Base-by-base conservation (phyloP, 1,140 invertebrate species). In the Drosophila setifemur region DNA sequence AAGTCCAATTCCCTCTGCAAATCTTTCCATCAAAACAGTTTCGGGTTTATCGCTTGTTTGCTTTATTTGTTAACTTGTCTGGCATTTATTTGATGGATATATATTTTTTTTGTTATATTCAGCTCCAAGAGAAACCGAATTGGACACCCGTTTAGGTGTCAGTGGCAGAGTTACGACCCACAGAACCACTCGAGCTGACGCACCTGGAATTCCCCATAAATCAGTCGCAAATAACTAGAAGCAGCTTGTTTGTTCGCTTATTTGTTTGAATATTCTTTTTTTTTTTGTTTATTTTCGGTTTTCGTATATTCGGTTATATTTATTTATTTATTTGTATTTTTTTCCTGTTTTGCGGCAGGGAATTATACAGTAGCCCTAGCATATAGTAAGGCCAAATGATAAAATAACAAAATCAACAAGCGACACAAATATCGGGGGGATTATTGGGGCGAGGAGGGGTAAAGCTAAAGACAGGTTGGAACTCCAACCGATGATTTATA, bases 141-240 rank as follows among this genome's bases (percentile, higher is more conserved):
- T 58, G 42, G 42, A 40, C 47, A 48, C 35, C 35, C 39, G 50
- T 54, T 35, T 75, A 25, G 63, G 63, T 63, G 40, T 43, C 54
- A 39, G 28, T 14, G 29, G 18, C 57, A 55, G 44, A 49, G 11
- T 31, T 58, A 28, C 14, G 39, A 40, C 23, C 23, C 43, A 61
- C 42, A 55, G 54, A 63, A 53, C 42, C 33, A 42, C 45, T 26
- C 21, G 35, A 35, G 44, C 68, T 85, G 81, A 85, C 81, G 81
- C 81, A 85, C 81, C 69, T 86, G 82, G 83, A 86, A 85, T 85
- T 86, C 81, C 81, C 81, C 81, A 78, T 85, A 85, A 81, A 85
- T 86, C 81, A 85, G 72, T 69, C 67, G 73, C 70, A 85, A 73
- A 79, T 85, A 79, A 85, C 81, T 85, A 85, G 81, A 86, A 79